phyloP scores from a whole-genome alignment of 2,797 vertebrate species.

The Huso huso region DNA sequence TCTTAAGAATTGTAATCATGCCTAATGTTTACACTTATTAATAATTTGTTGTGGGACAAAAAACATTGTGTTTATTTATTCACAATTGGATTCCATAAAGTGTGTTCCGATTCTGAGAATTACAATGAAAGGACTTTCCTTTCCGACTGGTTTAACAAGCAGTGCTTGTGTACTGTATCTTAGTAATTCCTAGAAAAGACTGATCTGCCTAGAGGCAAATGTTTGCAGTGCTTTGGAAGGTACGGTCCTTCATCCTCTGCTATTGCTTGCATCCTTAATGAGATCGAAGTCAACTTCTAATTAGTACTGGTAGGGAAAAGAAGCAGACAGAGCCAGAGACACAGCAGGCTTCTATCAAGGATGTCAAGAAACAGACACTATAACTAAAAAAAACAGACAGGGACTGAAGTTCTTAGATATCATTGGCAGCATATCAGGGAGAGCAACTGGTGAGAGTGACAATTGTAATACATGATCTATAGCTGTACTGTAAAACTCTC shows the following conservation, averaged over 20 bases:
- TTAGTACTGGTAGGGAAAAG: constrained; percentile 61
- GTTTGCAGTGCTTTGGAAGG: constrained; percentile 58
- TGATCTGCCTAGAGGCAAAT: constrained; percentile 51
- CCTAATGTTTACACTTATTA: too few species aligned
- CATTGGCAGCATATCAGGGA: too few species aligned
- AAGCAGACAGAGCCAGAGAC: constrained; percentile 71
- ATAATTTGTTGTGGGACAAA: too few species aligned
- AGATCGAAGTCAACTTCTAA: constrained; percentile 74
- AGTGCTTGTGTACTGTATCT: constrained; percentile 22
- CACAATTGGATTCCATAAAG: too few species aligned
- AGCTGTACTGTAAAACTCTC: too few species aligned
- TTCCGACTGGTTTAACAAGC: constrained; percentile 21
- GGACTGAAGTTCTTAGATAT: not conserved
- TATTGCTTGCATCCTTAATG: constrained; percentile 72
- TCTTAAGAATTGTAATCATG: too few species aligned
- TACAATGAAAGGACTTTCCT: constrained; percentile 9
- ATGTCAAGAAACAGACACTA: constrained; percentile 71
- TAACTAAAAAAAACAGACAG: constrained; percentile 43
- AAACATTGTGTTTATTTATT: too few species aligned
- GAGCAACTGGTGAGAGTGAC: too few species aligned
- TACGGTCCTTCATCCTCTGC: constrained; percentile 65
- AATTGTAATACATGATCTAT: too few species aligned
- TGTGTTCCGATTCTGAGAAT: too few species aligned
- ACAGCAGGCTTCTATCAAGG: constrained; percentile 70
- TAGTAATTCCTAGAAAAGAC: constrained; percentile 48